These are phyloP conservation scores for Toxotes chatareus DNA, from an alignment of 2,113 vertebrate genomes.

Conservation along the genomic window DNA sequence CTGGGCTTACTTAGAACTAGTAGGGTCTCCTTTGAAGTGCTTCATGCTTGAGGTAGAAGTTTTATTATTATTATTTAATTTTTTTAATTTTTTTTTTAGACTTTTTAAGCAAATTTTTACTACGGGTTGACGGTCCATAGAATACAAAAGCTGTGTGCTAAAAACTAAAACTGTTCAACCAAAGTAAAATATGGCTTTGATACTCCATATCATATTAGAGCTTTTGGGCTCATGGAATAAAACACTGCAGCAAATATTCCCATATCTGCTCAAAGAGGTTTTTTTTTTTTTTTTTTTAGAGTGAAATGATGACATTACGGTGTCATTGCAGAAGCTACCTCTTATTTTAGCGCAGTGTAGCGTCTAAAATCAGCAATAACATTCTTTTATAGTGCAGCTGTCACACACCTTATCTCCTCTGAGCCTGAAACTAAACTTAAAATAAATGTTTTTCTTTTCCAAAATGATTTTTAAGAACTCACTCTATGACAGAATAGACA, in stretches of 20 bases:
- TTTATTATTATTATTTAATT: neutral
- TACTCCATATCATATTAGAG: neutral
- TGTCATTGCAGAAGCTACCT: neutral
- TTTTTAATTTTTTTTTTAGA: neutral
- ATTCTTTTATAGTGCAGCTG: conserved; percentile 2
- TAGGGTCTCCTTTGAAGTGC: conserved; percentile 63
- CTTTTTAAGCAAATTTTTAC: conserved; percentile 1
- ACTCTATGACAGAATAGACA: conserved; percentile 22
- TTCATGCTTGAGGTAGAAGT: conserved; percentile 37
- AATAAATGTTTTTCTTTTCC: neutral
- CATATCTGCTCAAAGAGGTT: neutral
- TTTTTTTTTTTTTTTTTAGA: neutral
- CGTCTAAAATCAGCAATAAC: neutral
- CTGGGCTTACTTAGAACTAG: conserved; percentile 50
- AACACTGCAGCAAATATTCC: conserved; percentile 5
- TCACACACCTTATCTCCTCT: conserved; percentile 13
- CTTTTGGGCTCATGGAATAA: neutral
- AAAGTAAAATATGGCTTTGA: conserved; percentile 17
- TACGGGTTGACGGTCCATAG: conserved; percentile 7
- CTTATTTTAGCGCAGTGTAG: neutral
- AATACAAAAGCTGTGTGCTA: conserved; percentile 20
- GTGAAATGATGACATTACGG: conserved; percentile 10
- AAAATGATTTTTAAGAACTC: conserved; percentile 11
- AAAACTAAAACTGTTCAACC: conserved; percentile 5
- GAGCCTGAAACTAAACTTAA: conserved; percentile 27